Evolutionary conservation across 2,888 invertebrate species (phyloP), one percentile per base, ranked within the genome.

Genomic region (Hyposoter dolosus): DNA sequence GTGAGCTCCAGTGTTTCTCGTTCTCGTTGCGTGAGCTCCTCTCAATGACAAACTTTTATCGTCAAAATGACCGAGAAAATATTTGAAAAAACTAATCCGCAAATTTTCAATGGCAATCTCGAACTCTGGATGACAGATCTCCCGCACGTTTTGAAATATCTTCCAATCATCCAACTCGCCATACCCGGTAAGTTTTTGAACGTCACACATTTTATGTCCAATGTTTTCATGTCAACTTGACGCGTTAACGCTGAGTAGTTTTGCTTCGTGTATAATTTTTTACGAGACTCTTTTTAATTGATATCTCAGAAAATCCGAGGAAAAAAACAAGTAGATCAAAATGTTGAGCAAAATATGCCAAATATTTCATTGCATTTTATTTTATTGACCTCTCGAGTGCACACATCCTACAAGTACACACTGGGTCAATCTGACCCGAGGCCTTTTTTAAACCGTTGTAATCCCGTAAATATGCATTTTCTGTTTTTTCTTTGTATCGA

Each of bases 51-150:
- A 60, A 65, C n/a, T 40, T 40, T 65, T n/a, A 65, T 65, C 35
- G 9, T 40, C 40, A 19, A 65, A 65, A 72, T 43, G 50, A 50
- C 45, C 47, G 50, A 47, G 19, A 9, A 53, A 53, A 53, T 19
- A 19, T 53, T 60, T 60, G 56, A 60, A 60, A 60, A 60, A 28
- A 60, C 56, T 3, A 60, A 60, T 60, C 60, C 60, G 3, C 60
- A 80, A 9, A 82, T 75, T 47, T 90, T 91, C 53, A 89, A 91
- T 77, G 90, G 91, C 17, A 94, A 95, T 91, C 93, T 96, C 78
- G 96, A 96, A 91, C 95, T 95, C 88, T 97, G 97, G 97, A 97
- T 97, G 97, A 94, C 95, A 45, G 95, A 95, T 85, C 93, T 97
- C 89, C 96, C 97, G 75, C 94, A 94, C 19, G 93, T 94, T 82